Base-by-base conservation (phyloP, 2,113 vertebrate genomes). In the Gopherus evgoodei region DNA sequence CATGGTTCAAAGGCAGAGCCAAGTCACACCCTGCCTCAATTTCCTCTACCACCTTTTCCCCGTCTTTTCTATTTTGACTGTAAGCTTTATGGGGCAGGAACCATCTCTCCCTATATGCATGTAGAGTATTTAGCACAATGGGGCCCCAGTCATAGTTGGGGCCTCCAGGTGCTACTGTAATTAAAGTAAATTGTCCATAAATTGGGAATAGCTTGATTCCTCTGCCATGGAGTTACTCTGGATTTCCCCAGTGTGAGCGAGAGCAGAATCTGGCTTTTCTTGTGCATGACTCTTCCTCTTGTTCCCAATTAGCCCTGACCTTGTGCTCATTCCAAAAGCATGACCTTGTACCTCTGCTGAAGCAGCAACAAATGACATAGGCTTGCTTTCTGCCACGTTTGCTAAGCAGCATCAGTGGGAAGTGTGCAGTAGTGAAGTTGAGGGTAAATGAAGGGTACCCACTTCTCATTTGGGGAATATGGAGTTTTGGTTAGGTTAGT, bases 361-460 rank as follows among this genome's bases (percentile, higher is more conserved):
- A 6, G 86, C 53, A 59, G 1, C 9, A 0, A n/a, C 62, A 5
- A 0, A 0, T 1, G 13, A n/a, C 0, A 17, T 2, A 81, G 24
- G 22, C 49, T 83, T 2, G 9, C 52, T 84, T 47, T 59, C 75
- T 16, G 76, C 57, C 57, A 29, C n/a, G 47, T 91, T 57, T 22
- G 3, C 17, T 12, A 0, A 7, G 52, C 72, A 22, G 57, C 1
- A 0, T n/a, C 80, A 25, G 49, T 86, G 49, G 24, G 24, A 69
- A 47, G 0, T 0, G 0, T 27, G 72, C 83, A 62, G 59, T 31
- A 31, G 29, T 35, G 59, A 62, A 65, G 62, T 16, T 3, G 31
- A 35, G 31, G 14, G 31, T 69, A 69, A 62, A 35, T 62, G 59
- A 29, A 62, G 59, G 6, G 6, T 31, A 62, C 29, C 59, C 29